Conservation (phyloP, 1,140 invertebrate genomes). For the Drosophila varians region DNA sequence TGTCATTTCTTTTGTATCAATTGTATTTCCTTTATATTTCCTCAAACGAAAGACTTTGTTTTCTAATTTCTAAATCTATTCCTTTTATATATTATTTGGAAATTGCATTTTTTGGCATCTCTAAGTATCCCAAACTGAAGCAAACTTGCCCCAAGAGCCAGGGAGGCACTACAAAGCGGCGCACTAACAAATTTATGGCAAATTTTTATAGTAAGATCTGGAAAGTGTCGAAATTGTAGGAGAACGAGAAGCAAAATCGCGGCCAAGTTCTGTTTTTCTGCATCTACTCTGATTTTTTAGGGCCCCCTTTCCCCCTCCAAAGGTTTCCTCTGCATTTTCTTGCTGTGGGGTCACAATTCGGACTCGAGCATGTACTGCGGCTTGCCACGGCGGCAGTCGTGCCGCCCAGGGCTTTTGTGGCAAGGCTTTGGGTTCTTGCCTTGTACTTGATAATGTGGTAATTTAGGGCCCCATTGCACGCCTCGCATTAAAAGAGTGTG, state of each 20-base stretch:
- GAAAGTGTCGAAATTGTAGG: constrained; percentile 74
- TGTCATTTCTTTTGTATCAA: background rate
- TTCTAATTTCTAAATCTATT: no score
- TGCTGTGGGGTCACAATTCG: constrained; percentile 65
- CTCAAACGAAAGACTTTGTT: no score
- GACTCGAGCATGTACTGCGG: constrained; percentile 36
- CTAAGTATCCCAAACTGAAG: background rate
- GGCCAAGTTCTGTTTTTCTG: constrained; percentile 43
- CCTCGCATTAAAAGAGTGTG: constrained; percentile 25
- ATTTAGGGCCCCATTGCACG: constrained; percentile 66
- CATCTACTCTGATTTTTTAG: background rate
- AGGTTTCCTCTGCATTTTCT: constrained; percentile 33
- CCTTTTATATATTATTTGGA: no score
- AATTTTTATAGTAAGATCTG: constrained; percentile 78
- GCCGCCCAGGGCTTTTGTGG: constrained; percentile 19
- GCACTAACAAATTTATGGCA: constrained; percentile 74
- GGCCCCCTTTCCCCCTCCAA: background rate
- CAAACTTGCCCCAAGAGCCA: background rate
- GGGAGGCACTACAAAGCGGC: constrained; percentile 41
- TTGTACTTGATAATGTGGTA: constrained; percentile 75
- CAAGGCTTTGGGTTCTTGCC: constrained; percentile 32
- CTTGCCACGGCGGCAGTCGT: constrained; percentile 39
- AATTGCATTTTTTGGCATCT: constrained; percentile 1
- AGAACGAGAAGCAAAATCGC: constrained; percentile 43
- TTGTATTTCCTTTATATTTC: background rate